phyloP scores from a whole-genome alignment of 2,797 vertebrate species.

The Ctenopoma multispine region DNA sequence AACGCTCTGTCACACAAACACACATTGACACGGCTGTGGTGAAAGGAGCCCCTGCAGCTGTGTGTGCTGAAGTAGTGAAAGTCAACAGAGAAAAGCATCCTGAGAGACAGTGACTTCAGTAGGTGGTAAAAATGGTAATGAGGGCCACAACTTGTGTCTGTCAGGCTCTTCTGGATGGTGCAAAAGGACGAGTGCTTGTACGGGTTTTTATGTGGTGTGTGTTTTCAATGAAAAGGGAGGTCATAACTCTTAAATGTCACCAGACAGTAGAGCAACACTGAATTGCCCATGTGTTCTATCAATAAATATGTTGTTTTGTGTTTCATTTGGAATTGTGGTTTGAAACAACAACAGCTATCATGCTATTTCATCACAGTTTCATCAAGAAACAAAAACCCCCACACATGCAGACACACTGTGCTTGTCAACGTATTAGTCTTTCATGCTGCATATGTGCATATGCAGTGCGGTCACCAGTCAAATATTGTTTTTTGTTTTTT shows the following conservation, averaged over 20 bases:
- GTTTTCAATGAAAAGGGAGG: conserved; percentile 21
- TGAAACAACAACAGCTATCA: conserved; percentile 33
- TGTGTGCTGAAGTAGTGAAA: conserved; percentile 38
- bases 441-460: conserved; percentile 22
- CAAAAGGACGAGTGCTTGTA: neutral
- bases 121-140: conserved; percentile 40
- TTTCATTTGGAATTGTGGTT: conserved; percentile 34
- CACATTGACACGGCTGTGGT: conserved; percentile 44
- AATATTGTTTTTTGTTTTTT: conserved; percentile 46
- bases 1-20: conserved; percentile 52
- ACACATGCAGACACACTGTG: conserved; percentile 9
- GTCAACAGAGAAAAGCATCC: conserved; percentile 40
- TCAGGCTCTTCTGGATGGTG: conserved; percentile 15
- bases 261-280: conserved; percentile 14
- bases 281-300: conserved; percentile 3
- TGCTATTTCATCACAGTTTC: conserved; percentile 57
- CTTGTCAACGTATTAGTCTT: conserved; percentile 54
- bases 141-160: conserved; percentile 40
- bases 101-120: conserved; percentile 27
- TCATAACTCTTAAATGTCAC: conserved; percentile 27
- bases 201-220: neutral
- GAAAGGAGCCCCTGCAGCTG: conserved; percentile 52
- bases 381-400: conserved; percentile 46
- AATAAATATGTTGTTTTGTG: conserved; percentile 7
- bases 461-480: conserved; percentile 47